These are phyloP conservation scores for Hypothenemus hampei DNA, from an alignment of 1,140 invertebrate species.

Conservation along the genomic window DNA sequence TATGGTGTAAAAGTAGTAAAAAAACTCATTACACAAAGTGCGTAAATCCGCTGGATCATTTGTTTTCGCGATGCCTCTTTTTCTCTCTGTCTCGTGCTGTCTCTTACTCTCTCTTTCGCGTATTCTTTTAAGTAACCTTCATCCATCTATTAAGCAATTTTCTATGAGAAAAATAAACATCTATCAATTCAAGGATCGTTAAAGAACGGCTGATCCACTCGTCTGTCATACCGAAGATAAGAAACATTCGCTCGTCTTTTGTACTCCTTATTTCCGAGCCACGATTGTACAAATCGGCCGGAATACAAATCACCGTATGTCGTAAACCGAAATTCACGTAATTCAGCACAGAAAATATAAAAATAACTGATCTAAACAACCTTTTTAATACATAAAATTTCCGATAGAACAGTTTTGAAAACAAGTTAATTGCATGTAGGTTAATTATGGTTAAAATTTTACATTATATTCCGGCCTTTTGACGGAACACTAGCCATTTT, in stretches of 20 bases:
- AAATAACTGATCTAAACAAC: neutral
- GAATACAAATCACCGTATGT: neutral
- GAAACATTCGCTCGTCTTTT: constrained; percentile 6
- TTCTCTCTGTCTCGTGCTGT: too few species aligned
- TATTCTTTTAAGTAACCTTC: constrained; percentile 5
- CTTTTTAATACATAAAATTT: neutral
- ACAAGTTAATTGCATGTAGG: neutral
- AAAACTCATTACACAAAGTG: too few species aligned
- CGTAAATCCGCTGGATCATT: too few species aligned
- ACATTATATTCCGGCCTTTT: neutral
- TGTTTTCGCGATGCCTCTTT: too few species aligned
- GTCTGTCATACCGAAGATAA: constrained; percentile 19
- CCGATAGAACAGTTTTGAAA: neutral
- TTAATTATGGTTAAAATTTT: neutral
- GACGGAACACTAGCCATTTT: neutral
- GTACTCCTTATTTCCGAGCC: neutral
- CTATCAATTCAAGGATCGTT: constrained; percentile 12
- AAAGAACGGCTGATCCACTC: constrained; percentile 7
- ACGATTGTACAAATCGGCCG: neutral
- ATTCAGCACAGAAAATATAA: neutral
- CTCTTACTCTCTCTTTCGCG: too few species aligned
- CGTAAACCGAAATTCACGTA: neutral
- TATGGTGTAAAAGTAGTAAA: neutral
- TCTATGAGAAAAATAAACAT: constrained; percentile 17
- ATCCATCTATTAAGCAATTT: constrained; percentile 17